Base-by-base conservation (phyloP, 2,113 vertebrate species). In the Paracanthobrama guichenoti region DNA sequence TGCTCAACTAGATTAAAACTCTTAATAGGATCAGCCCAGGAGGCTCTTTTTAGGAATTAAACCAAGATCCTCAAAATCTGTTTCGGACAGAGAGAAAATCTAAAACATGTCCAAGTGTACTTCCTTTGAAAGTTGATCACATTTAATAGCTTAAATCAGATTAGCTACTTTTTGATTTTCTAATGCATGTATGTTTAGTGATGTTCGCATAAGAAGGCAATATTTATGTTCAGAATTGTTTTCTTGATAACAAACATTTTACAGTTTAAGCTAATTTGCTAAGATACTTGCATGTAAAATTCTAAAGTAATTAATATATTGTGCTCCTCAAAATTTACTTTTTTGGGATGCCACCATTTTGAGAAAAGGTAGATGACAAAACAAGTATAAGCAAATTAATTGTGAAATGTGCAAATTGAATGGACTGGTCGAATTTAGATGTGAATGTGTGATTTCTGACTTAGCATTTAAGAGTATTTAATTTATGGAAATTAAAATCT, bases 11-110 rank as follows among this genome's bases (percentile, higher is more conserved):
- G 75, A 83, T 62, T 78, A 44, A 83, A 57, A 16, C 44, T 44
- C 20, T 86, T 75, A 82, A 67, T 48, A 74, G 66, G 67, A 79
- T 69, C 16, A 78, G 46, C 83, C 28, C 26, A 57, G 12, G 55
- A 28, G 14, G 39, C 62, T 71, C 48, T n/a, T 59, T 60, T 35
- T 24, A 76, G 26, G 60, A 79, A 78, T 83, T 83, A 79, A 48
- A 28, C 24, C 2, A 46, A 35, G 39, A 46, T 71, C 24, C 67
- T 82, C 18, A 35, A 64, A 78, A 82, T 67, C 60, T 66, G 76
- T 26, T 76, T 62, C 12, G 66, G 24, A 64, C 42, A 46, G 8
- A 35, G 20, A 50, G 22, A 76, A 83, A 24, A 42, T 18, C 3
- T 73, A 8, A 46, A 44, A 75, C 16, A 50, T 81, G 20, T 20